These are phyloP conservation scores for Trichoplusia ni DNA, from an alignment of 1,140 invertebrate species.

Conservation along the genomic window DNA sequence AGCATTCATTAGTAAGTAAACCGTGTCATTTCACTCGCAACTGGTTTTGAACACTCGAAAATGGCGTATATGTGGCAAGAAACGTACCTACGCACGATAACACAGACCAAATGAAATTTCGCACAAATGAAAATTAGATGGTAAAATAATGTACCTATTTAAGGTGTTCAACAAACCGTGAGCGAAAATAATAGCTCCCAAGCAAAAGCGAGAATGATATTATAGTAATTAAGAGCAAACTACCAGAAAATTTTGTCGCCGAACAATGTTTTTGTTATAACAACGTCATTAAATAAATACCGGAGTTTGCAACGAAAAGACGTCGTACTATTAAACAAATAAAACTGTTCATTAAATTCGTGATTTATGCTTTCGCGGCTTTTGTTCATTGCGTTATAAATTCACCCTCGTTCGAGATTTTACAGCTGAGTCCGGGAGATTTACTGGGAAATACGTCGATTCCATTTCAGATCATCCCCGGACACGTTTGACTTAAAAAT, in stretches of 20 bases:
- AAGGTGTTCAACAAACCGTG: conserved; percentile 67
- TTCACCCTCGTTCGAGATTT: conserved; percentile 38
- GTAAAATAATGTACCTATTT: conserved; percentile 64
- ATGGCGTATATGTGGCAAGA: conserved; percentile 25
- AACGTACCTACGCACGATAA: conserved; percentile 29
- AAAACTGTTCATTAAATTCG: conserved; percentile 57
- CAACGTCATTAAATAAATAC: conserved; percentile 43
- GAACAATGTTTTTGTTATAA: conserved; percentile 54
- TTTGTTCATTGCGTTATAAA: conserved; percentile 47
- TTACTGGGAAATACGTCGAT: conserved; percentile 27
- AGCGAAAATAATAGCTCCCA: conserved; percentile 62
- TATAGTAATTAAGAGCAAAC: conserved; percentile 70
- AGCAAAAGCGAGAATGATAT: conserved; percentile 57
- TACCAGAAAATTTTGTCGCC: conserved; percentile 66
- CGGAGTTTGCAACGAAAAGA: conserved; percentile 29
- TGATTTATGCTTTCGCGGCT: conserved; percentile 51
- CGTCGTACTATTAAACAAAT: conserved; percentile 38
- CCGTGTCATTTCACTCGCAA: conserved; percentile 39
- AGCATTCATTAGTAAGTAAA: conserved; percentile 49
- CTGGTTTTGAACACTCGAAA: conserved; percentile 15
- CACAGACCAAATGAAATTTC: conserved; percentile 55
- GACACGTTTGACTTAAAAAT: conserved; percentile 12
- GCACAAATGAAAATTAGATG: conserved; percentile 63
- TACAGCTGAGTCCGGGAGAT: conserved; percentile 23
- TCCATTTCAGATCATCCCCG: conserved; percentile 25